Evolutionary conservation across 1,140 invertebrate species (phyloP), one percentile per base, ranked within the genome.

Genomic region (Hetaerina americana): DNA sequence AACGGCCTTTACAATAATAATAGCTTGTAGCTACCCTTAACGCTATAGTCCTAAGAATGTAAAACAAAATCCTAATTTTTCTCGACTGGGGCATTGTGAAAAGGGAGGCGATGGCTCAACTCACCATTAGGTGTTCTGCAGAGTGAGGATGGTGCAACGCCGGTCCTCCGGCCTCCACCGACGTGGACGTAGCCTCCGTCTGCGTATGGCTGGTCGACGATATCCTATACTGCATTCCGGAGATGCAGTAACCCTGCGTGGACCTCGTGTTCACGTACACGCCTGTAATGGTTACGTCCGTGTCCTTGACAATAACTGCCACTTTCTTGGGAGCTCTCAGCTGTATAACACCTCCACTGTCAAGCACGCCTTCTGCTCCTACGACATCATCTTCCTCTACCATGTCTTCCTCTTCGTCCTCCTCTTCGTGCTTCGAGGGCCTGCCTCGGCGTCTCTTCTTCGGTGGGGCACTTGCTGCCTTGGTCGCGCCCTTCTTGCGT

Each of bases 171-270:
- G 40, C 40, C 40, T 57, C 86, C 71, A 90, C 88, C 72, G 89
- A 84, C 67, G 91, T 89, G 70, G 92, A 85, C 76, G 91, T 89
- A 70, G 92, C 85, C 76, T 91, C 88, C 68, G 91, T 90, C 83
- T 92, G 87, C 75, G 90, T 88, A 80, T 92, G 86, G 80, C 90
- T 87, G 68, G 91, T 87, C 72, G 89, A 87, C 3, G 86, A 86
- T 75, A 91, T 91, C 68, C 89, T 84, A 79, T 93, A 93, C 80
- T 93, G 90, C 89, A 93, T 91, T 26, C 89, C 89, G 24, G 88
- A 88, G 73, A 90, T 89, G 78, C 91, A 93, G 77, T 90, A 92
- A 28, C 90, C 90, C 80, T 92, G 91, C 77, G 92, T 90, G 66
- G 83, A 91, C 79, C 81, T 85, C 72, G 87, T 92, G 79, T 90